phyloP scores from a whole-genome alignment of 2,888 invertebrate species.

The Xiphydria camelus region DNA sequence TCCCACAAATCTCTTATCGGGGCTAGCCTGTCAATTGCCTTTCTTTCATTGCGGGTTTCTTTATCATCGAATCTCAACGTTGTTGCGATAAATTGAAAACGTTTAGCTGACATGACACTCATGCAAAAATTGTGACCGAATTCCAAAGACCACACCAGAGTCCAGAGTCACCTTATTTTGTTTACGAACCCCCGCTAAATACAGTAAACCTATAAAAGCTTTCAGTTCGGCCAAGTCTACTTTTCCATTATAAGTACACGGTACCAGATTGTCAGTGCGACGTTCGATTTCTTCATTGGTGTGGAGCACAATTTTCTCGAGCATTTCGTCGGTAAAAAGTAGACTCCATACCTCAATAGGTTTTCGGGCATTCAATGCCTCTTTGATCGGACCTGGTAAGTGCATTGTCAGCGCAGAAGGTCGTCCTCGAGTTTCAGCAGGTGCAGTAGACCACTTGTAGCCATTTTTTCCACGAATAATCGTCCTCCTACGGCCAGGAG shows the following conservation, averaged over 20 bases:
- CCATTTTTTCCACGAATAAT: conserved; percentile 14
- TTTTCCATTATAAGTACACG: conserved; percentile 1
- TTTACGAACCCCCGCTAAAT: conserved; percentile 13
- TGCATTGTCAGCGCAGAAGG: conserved; percentile 1
- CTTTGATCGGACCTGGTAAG: conserved; percentile 10
- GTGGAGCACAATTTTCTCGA: conserved; percentile 12
- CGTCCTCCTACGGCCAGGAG: conserved; percentile 10
- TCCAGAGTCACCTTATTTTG: no score
- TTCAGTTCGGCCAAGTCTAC: conserved; percentile 16
- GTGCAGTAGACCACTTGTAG: conserved; percentile 13
- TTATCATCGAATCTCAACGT: conserved; percentile 12
- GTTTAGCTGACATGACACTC: conserved; percentile 8
- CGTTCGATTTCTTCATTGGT: conserved; percentile 16
- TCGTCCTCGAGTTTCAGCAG: no score
- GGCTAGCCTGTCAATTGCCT: conserved; percentile 10
- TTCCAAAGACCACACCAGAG: neutral
- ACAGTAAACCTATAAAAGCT: conserved; percentile 18
- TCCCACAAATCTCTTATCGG: conserved; percentile 15
- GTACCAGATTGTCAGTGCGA: neutral
- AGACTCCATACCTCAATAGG: conserved; percentile 13
- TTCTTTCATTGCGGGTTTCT: conserved; percentile 5
- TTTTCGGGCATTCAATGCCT: conserved; percentile 8
- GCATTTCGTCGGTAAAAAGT: conserved; percentile 10
- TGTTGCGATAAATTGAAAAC: conserved; percentile 11
- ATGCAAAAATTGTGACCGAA: conserved; percentile 7